Evolutionary conservation across 2,797 vertebrate species (phyloP).

Genomic region (Vespertilio murinus): DNA sequence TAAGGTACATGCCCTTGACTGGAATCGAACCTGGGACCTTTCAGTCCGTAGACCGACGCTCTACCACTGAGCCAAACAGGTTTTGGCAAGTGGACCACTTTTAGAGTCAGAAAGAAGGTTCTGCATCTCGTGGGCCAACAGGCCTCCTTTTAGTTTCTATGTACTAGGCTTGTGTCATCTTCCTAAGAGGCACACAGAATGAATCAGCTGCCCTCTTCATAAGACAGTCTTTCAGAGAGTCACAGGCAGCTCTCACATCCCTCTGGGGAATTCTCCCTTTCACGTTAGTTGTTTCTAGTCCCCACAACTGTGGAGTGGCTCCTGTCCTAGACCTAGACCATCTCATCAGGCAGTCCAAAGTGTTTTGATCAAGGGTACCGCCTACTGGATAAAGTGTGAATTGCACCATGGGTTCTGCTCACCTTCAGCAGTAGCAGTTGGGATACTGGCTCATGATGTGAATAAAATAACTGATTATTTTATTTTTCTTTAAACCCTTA

Average conservation of each 20-base stretch:
- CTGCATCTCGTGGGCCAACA: not conserved
- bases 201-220: not conserved
- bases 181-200: not conserved
- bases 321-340: not conserved
- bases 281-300: not conserved
- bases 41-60: too few relatives aligned
- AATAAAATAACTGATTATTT: not conserved
- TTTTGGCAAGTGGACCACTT: too few relatives aligned
- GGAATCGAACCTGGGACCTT: too few relatives aligned
- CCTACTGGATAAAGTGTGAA: slow-evolving; percentile 5
- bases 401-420: not conserved
- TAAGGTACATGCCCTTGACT: too few relatives aligned
- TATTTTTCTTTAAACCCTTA: not conserved
- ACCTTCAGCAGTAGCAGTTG: not conserved
- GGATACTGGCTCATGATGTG: fast-evolving
- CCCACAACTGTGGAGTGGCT: not conserved
- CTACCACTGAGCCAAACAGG: too few relatives aligned
- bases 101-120: slow-evolving; percentile 28
- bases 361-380: not conserved
- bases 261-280: not conserved
- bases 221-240: not conserved
- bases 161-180: not conserved
- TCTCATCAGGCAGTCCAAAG: not conserved
- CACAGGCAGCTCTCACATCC: not conserved
- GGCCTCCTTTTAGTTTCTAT: not conserved